Evolutionary conservation across 2,113 vertebrate genomes (phyloP).

Genomic region (Nycticebus coucang): DNA sequence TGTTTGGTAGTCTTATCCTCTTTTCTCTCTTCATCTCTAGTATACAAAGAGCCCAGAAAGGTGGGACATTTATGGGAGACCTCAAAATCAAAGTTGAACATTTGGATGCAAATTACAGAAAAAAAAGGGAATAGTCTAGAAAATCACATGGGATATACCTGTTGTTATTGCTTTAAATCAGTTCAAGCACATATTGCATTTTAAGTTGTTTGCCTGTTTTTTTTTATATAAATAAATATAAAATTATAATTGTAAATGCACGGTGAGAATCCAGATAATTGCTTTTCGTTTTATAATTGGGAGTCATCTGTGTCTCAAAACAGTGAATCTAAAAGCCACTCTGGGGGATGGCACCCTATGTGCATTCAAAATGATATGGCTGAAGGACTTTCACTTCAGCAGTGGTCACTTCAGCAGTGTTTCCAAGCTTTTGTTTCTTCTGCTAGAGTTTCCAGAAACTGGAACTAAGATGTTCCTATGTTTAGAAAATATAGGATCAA

Average conservation of each 20-base stretch:
- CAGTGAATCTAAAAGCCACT: background rate
- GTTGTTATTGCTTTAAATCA: conserved; percentile 45
- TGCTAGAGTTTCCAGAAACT: conserved; percentile 34
- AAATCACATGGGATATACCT: background rate
- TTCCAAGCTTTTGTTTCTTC: background rate
- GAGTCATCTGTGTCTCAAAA: conserved; percentile 61
- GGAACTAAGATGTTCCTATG: background rate
- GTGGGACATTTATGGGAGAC: background rate
- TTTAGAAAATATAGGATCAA: conserved; percentile 9
- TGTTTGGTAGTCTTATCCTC: background rate
- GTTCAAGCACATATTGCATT: conserved; percentile 13
- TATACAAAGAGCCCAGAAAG: background rate
- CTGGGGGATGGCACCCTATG: background rate
- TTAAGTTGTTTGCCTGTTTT: conserved; percentile 56
- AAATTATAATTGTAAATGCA: conserved; percentile 55
- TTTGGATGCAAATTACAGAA: background rate
- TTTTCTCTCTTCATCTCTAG: background rate
- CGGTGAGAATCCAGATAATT: conserved; percentile 65
- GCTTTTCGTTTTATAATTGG: conserved; percentile 71
- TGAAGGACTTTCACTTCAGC: background rate
- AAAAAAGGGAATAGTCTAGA: conserved; percentile 36
- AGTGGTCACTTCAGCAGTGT: background rate
- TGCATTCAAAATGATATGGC: background rate
- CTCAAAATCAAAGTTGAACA: conserved; percentile 41
- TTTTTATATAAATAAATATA: conserved; percentile 59